Percentiles rank a stretch among this genome's conserved stretches.
These are phyloP conservation scores for Microtus ochrogaster DNA, from an alignment of 2,113 vertebrate species.

Conservation along the genomic window DNA sequence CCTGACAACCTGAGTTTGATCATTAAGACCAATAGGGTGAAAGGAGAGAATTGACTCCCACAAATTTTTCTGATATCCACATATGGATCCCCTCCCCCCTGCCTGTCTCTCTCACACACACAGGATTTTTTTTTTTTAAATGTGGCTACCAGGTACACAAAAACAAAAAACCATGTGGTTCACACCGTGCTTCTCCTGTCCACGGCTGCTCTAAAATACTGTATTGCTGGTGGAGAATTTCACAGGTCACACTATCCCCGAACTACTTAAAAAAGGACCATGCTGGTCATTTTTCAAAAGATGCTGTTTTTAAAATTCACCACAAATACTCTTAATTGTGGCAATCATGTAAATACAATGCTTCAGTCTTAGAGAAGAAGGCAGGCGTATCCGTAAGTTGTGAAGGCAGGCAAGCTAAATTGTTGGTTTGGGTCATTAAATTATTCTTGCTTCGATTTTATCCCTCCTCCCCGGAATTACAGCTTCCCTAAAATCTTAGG, in stretches of 20 bases:
- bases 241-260: background rate
- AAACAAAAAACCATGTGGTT: background rate
- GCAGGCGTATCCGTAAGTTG: background rate
- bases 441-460: slow-evolving; percentile 37
- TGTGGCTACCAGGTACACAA: background rate
- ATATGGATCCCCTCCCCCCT: background rate
- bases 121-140: background rate
- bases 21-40: no score
- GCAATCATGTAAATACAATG: background rate
- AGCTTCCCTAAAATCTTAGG: background rate
- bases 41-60: no score
- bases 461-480: background rate
- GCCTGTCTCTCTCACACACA: background rate
- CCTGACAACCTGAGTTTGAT: background rate
- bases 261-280: background rate
- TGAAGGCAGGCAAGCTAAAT: slow-evolving; percentile 26
- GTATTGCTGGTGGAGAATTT: background rate
- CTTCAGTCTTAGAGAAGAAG: slow-evolving; percentile 20
- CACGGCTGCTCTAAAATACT: slow-evolving; percentile 5
- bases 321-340: slow-evolving; percentile 21
- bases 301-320: background rate
- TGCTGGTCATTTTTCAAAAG: background rate
- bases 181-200: background rate
- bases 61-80: background rate
- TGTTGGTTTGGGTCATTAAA: slow-evolving; percentile 40